Base-by-base conservation (phyloP, 2,888 invertebrate genomes). In the Drosophila anceps region DNA sequence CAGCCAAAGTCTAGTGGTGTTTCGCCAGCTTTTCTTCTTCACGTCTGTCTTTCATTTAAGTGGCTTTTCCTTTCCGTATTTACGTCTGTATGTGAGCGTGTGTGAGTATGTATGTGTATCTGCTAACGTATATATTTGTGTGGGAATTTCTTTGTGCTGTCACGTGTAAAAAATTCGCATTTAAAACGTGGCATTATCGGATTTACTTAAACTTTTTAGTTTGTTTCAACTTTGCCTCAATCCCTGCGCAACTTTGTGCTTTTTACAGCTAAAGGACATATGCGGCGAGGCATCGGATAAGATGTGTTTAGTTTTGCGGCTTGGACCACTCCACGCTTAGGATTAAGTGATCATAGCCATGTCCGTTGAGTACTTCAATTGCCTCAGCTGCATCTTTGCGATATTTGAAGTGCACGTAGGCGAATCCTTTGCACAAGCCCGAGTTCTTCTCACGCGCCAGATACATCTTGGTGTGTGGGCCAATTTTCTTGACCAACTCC, bases 271-370 rank as follows among this genome's bases (percentile, higher is more conserved):
- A 15, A 29, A 62, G 18, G 39, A 13, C 29, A 39, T 18, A 31
- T 24, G 54, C 31, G 20, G 12, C 12, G n/a, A 7, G 10, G 39
- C 12, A 10, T 18, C 48, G 29, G 48, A 44, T 37, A 4, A 31
- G 20, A n/a, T 37, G 31, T 20, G 27, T 35, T 91, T 86, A 64
- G 57, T 79, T 92, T 69, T 95, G 96, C 48, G 97, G 97, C 92
- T 98, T 99, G 0, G 99, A 98, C 99, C 99, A 99, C 94, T 99
- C 99, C 18, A 99, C 99, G 93, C 96, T 98, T 57, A 99, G 94
- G 93, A 99, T 99, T 83, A 99, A 95, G 94, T 99, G 98, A 94
- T 99, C 99, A 92, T 98, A 99, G 77, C 99, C 98, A 92, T 97
- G 97, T 0, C 98, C 98, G 91, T 98, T 96, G 29, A 99, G 95